These are phyloP conservation scores for Cyclargus thomasi DNA, from an alignment of 1,140 invertebrate species.

Conservation along the genomic window DNA sequence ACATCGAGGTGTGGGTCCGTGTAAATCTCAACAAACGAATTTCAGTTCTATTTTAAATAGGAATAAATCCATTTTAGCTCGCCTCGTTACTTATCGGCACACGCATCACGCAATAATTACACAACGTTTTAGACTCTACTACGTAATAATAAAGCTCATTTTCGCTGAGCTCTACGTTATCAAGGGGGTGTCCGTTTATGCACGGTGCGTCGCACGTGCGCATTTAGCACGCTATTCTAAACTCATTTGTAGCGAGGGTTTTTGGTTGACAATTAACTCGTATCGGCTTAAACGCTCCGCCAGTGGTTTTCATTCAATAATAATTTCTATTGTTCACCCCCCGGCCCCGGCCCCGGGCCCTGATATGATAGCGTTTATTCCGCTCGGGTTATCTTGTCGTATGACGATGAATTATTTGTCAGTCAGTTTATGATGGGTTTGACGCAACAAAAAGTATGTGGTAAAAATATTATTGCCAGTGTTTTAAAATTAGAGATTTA, in stretches of 20 bases:
- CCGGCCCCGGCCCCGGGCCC: no score
- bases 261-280: conserved; percentile 13
- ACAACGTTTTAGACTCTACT: background rate
- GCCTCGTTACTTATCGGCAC: background rate
- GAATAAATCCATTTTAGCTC: background rate
- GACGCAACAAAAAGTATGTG: background rate
- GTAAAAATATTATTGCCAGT: no score
- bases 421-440: background rate
- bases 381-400: background rate
- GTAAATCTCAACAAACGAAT: background rate
- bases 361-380: conserved; percentile 10
- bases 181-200: conserved; percentile 32
- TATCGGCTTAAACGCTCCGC: conserved; percentile 5
- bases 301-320: background rate
- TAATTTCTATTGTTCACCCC: background rate
- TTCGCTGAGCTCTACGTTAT: background rate
- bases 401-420: background rate
- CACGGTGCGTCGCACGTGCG: conserved; percentile 42
- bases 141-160: background rate
- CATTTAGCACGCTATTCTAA: conserved; percentile 30
- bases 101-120: background rate
- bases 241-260: conserved; percentile 32
- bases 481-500: no score
- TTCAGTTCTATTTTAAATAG: background rate
- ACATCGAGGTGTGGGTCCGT: background rate